Evolutionary conservation across 2,113 vertebrate genomes (phyloP).

Genomic region (Rhinogobius similis): DNA sequence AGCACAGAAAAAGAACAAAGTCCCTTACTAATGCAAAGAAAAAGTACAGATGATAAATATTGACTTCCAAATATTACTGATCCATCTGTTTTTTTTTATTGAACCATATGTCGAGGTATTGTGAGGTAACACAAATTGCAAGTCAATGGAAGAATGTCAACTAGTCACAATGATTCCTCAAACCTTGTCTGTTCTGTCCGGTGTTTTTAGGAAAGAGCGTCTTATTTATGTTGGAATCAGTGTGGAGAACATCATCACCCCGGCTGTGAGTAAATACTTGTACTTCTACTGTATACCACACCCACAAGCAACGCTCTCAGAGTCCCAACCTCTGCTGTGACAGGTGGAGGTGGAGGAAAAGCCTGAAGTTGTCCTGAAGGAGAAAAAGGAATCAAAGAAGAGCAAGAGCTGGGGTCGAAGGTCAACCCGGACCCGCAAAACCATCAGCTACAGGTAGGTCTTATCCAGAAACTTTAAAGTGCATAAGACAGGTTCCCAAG

Average conservation of each 20-base stretch:
- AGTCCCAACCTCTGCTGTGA: background rate
- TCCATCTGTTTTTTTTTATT: too few relatives aligned
- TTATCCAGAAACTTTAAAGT: background rate
- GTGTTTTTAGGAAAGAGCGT: constrained; percentile 88
- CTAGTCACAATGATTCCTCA: too few relatives aligned
- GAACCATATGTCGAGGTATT: too few relatives aligned
- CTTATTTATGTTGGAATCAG: constrained; percentile 97
- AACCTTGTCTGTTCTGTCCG: background rate
- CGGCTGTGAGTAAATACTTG: constrained; percentile 80
- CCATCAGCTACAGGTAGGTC: constrained; percentile 97
- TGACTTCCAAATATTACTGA: too few relatives aligned
- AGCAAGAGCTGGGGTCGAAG: constrained; percentile 89
- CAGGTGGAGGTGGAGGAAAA: constrained; percentile 65
- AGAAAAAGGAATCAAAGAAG: constrained; percentile 89
- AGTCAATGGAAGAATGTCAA: too few relatives aligned
- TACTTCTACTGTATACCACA: too few relatives aligned
- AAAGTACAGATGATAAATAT: too few relatives aligned
- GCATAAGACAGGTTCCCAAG: too few relatives aligned
- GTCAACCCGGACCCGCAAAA: constrained; percentile 90
- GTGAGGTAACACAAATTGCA: too few relatives aligned
- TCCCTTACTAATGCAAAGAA: too few relatives aligned
- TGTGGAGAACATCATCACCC: constrained; percentile 96
- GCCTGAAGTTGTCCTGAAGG: constrained; percentile 82
- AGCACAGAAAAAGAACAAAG: too few relatives aligned
- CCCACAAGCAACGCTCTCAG: too few relatives aligned